Evolutionary conservation across 2,113 vertebrate species (phyloP), one percentile per base, ranked within the genome.

Genomic region (Syngnathoides biaculeatus): DNA sequence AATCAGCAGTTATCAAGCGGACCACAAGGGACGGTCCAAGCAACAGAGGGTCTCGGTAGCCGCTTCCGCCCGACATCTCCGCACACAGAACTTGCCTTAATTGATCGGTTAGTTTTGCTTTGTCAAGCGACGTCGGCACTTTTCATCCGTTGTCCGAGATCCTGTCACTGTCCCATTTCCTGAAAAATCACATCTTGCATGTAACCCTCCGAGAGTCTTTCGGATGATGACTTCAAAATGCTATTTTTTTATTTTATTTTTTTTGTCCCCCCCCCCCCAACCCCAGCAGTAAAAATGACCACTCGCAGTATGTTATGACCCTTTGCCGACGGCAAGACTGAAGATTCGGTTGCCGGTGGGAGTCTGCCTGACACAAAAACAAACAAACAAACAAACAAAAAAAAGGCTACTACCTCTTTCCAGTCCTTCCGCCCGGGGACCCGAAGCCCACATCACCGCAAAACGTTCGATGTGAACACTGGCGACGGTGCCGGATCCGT

Each of bases 1-100:
- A 35, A 35, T 17, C 20, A 52, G 20, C 15, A 17, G 45, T 47
- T 47, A 7, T 7, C 45, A 47, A 22, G 48, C 8, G 15, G 8
- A 17, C 55, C 14, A 27, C 15, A 8, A 9, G 3, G 12, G 10
- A 87, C 65, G 71, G 71, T 57, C 71, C 72, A 71, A 77, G 55
- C 72, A 52, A 79, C 84, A 3, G 30, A 85, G 80, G 81, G 74
- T 80, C 74, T 83, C 73, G 77, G 69, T 79, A 80, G 79, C 39
- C 65, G 67, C 75, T 78, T 55, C 75, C 74, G 81, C 80, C 83
- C 85, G n/a, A 82, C 87, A 93, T 94, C 94, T 95, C 90, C 91
- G 92, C 95, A 92, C 94, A 93, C 19, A 48, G 19, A 8, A 52
- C 88, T 91, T 95, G 97, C 97, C 97, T 99, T 98, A 97, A 91